Base-by-base conservation (phyloP, 1,140 invertebrate genomes). In the Chrysoperla carnea region DNA sequence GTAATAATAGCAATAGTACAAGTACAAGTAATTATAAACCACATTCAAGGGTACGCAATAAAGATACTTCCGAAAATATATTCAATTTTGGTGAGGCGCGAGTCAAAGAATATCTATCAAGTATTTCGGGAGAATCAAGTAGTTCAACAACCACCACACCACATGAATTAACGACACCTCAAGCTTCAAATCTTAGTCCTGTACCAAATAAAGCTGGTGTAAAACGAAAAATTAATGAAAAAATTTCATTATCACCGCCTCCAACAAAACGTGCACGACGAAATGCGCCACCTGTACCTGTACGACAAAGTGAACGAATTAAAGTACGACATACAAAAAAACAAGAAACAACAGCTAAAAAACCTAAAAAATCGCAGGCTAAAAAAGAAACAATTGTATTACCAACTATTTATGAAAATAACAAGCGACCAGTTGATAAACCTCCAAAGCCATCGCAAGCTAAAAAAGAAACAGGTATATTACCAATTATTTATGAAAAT, bases 51-150 rank as follows among this genome's bases (percentile, higher is more conserved):
- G 31, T 33, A 4, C 8, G 31, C 4, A 23, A 23, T 23, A 33
- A 33, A 33, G 31, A 33, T 33, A 23, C 17, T 23, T 9, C 31
- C n/a, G 52, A 54, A 29, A 53, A 45, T 36, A 51, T 56, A 27
- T 55, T 56, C 36, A 48, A 43, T 46, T 56, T 54, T 37, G 51
- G 51, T 28, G 52, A 55, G 28, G 46, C 45, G 12, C 46, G 50
- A 7, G 52, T 55, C 8, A 50, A 52, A 31, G 53, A 55, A 41
- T 57, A 52, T 43, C 36, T 57, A 36, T 33, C 31, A 11, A 33
- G 31, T 33, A 33, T 33, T 11, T 33, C 31, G 2, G 31, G 31
- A 4, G 31, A 33, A 12, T 33, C 31, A 9, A 33, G 31, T 12
- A 33, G 31, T 12, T 33, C 31, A 4, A 23, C 17, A 23, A 23